Evolutionary conservation across 2,888 invertebrate species (phyloP).

Genomic region (Agrochola litura): DNA sequence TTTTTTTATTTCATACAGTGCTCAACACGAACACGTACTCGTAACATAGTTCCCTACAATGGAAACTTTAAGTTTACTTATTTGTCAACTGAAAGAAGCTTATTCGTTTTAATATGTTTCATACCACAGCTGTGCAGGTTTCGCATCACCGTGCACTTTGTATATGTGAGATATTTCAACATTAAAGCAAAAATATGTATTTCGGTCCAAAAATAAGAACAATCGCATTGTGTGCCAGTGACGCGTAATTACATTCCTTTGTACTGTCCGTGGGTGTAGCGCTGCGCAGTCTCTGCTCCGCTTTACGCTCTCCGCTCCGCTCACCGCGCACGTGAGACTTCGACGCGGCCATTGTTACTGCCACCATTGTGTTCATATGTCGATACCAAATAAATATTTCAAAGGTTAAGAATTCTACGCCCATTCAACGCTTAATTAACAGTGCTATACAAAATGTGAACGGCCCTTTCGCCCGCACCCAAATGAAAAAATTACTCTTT

Average conservation of each 20-base stretch:
- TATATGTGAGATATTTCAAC: constrained; percentile 17
- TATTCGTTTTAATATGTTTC: constrained; percentile 16
- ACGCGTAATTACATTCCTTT: constrained; percentile 88
- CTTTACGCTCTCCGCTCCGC: constrained; percentile 30
- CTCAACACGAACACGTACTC: constrained; percentile 3
- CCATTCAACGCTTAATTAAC: constrained; percentile 53
- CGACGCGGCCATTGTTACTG: constrained; percentile 57
- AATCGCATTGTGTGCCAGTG: constrained; percentile 78
- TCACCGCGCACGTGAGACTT: constrained; percentile 53
- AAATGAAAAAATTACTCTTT: constrained; percentile 20
- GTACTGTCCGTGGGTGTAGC: constrained; percentile 71
- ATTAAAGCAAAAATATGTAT: constrained; percentile 37
- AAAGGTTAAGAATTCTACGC: constrained; percentile 43
- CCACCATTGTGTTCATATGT: constrained; percentile 61
- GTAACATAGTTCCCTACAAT: constrained; percentile 16
- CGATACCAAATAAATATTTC: constrained; percentile 64
- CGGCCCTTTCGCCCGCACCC: constrained; percentile 6
- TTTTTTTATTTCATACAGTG: constrained; percentile 5
- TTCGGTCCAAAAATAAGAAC: constrained; percentile 70
- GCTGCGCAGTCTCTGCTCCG: constrained; percentile 52
- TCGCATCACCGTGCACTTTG: background rate
- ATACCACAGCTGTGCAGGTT: constrained; percentile 3
- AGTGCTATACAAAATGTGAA: constrained; percentile 20
- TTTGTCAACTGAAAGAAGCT: constrained; percentile 17
- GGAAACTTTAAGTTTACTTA: constrained; percentile 11